Conservation (phyloP, 2,888 invertebrate genomes). For the Hofmannophila pseudospretella region DNA sequence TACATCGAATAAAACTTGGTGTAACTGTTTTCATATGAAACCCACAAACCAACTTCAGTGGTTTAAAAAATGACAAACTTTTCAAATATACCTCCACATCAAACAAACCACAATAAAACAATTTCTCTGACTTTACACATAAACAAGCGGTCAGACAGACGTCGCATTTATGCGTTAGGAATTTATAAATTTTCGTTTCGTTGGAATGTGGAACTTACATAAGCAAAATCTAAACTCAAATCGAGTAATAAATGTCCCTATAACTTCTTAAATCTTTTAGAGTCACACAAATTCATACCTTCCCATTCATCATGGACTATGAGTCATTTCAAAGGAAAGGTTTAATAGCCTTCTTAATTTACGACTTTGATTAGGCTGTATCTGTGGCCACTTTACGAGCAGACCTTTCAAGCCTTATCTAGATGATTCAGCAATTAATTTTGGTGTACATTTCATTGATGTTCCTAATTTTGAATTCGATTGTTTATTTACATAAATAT, state of each 20-base stretch:
- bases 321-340: slow-evolving; percentile 26
- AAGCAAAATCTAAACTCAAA: slow-evolving; percentile 2
- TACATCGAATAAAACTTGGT: not conserved
- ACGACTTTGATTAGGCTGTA: slow-evolving; percentile 36
- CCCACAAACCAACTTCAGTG: too few relatives aligned
- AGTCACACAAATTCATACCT: slow-evolving; percentile 2
- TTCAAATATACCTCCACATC: not conserved
- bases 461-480: slow-evolving; percentile 8
- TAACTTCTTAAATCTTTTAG: slow-evolving; percentile 8
- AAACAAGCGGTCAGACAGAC: not conserved
- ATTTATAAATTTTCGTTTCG: slow-evolving; percentile 9
- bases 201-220: slow-evolving; percentile 1
- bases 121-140: too few relatives aligned
- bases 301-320: slow-evolving; percentile 9
- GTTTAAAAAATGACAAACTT: not conserved
- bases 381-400: slow-evolving; percentile 39
- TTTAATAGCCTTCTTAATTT: slow-evolving; percentile 42
- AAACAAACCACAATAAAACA: not conserved
- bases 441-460: slow-evolving; percentile 22
- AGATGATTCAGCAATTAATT: slow-evolving; percentile 32
- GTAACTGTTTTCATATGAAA: not conserved
- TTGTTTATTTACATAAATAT: not conserved
- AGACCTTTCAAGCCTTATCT: slow-evolving; percentile 33
- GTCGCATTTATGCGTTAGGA: not conserved
- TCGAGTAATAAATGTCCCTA: slow-evolving; percentile 5